Evolutionary conservation across 92 coral and sea anemone species (phyloP).

Genomic region (Epizoanthus fatuus): DNA sequence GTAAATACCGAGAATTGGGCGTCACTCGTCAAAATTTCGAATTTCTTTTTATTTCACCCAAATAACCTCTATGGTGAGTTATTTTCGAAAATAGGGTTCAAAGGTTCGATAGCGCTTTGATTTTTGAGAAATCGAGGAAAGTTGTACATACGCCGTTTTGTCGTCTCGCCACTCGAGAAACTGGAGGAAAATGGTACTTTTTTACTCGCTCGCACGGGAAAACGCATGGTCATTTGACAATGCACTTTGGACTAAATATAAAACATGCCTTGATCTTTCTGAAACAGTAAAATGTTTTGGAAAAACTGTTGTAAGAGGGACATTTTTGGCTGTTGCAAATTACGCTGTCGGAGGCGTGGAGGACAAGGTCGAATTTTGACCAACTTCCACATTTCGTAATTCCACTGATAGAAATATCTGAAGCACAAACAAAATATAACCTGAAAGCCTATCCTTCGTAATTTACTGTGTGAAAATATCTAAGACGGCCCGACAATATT

Average conservation of each 20-base stretch:
- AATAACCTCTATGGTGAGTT: too few species aligned
- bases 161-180: too few species aligned
- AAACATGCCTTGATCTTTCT: constrained; percentile 4
- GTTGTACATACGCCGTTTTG: constrained; percentile 22
- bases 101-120: neutral
- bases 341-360: constrained; percentile 2
- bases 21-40: too few species aligned
- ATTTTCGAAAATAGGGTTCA: too few species aligned
- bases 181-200: neutral
- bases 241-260: neutral
- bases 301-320: neutral
- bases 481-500: constrained; percentile 17
- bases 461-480: constrained; percentile 3
- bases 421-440: neutral
- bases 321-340: neutral
- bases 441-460: neutral
- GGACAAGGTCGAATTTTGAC: neutral
- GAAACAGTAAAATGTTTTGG: neutral
- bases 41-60: too few species aligned
- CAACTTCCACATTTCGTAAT: neutral
- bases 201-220: constrained; percentile 22
- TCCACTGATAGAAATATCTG: constrained; percentile 1
- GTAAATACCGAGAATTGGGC: too few species aligned
- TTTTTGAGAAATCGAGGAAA: constrained; percentile 26
- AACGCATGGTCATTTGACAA: constrained; percentile 1